phyloP scores from a whole-genome alignment of 2,797 vertebrate genomes.

The Premnoplex brunnescens region DNA sequence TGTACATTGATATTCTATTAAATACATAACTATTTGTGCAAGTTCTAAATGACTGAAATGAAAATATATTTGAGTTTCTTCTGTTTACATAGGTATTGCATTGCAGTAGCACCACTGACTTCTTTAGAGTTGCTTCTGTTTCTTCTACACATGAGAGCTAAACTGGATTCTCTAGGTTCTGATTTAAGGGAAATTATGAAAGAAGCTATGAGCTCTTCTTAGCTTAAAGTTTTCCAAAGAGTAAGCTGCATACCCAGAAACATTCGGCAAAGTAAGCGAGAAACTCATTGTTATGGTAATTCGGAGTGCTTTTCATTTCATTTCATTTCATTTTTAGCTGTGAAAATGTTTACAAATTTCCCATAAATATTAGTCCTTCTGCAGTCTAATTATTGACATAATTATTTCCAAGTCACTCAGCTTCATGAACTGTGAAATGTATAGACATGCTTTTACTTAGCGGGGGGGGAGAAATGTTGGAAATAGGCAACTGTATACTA shows the following conservation, averaged over 20 bases:
- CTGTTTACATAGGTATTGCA: not conserved
- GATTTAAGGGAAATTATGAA: not conserved
- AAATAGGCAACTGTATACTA: not conserved
- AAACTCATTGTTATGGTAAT: not conserved
- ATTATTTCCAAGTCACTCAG: not conserved
- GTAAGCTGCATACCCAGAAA: not conserved
- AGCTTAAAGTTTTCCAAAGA: not conserved
- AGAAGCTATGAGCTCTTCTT: not conserved
- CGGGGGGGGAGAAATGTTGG: not conserved
- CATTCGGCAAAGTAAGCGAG: not conserved
- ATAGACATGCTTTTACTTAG: not conserved
- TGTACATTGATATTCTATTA: not conserved
- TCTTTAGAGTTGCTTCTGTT: not conserved
- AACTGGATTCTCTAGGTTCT: not conserved
- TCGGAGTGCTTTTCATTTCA: not conserved
- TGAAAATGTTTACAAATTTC: not conserved
- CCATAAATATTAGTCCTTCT: not conserved
- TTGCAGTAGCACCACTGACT: not conserved
- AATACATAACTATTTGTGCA: not conserved
- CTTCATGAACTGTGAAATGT: not conserved
- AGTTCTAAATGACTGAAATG: not conserved
- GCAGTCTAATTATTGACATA: not conserved
- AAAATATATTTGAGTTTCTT: not conserved
- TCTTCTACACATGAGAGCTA: not conserved
- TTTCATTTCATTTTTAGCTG: not conserved